These are phyloP conservation scores for Pogonomyrmex barbatus DNA, from an alignment of 1,140 invertebrate species.

Conservation along the genomic window DNA sequence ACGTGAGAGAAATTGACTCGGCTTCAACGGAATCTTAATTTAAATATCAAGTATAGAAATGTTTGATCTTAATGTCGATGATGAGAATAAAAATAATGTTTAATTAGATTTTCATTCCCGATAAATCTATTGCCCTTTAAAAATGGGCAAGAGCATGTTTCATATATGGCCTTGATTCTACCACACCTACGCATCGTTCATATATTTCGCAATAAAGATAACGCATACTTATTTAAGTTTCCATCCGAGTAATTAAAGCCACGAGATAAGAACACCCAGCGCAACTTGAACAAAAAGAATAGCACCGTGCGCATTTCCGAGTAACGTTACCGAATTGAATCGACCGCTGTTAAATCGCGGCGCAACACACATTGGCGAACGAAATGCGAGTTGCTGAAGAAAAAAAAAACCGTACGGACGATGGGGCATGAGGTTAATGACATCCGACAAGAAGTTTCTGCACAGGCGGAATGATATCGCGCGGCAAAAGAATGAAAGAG, in stretches of 20 bases:
- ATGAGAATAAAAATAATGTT: neutral
- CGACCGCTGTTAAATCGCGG: constrained; percentile 9
- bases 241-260: constrained; percentile 33
- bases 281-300: neutral
- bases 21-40: neutral
- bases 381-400: constrained; percentile 4
- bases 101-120: constrained; percentile 17
- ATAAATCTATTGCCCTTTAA: neutral
- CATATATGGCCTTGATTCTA: neutral
- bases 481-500: neutral
- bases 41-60: constrained; percentile 7
- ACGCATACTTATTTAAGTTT: constrained; percentile 13
- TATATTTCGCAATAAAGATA: constrained; percentile 38
- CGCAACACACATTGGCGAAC: constrained; percentile 3
- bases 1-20: neutral
- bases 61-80: neutral
- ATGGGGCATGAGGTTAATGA: constrained; percentile 44
- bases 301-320: neutral
- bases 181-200: neutral
- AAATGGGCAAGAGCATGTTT: neutral
- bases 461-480: constrained; percentile 40
- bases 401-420: constrained; percentile 35
- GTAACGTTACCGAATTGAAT: constrained; percentile 32
- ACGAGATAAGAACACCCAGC: neutral
- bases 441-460: constrained; percentile 55